Base-by-base conservation (phyloP, 1,140 invertebrate species). In the Euwallacea similis region DNA sequence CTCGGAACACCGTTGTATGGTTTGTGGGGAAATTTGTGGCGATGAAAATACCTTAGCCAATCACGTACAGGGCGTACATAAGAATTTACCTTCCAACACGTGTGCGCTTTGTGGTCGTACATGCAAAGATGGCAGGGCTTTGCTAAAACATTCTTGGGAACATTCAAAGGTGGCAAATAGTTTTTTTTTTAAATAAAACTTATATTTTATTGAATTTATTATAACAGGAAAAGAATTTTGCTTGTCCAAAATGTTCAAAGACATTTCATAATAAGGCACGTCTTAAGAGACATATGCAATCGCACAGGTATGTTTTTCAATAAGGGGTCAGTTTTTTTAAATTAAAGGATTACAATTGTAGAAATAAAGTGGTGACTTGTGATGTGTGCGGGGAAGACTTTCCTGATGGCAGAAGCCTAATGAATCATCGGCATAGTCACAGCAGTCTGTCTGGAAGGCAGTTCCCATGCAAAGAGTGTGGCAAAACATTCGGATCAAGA, bases 401-500 rank as follows among this genome's bases (percentile, higher is more conserved):
- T 66, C 87, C 88, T 2, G 89, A 91, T 73, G 88, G 89, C 0
- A 81, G 89, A 41, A 87, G 88, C 0, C 80, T 91, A 0, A 88
- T 90, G 69, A 90, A 89, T 76, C 90, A 91, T 81, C 83, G 89
- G 43, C 88, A 89, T 78, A 89, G 88, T 42, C 79, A 80, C 54
- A 80, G 77, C 44, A 78, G 76, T 61, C 79, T 87, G 0, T 84
- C 87, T 2, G 88, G 88, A 0, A 83, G 88, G 72, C 86, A 91
- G 41, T 94, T 94, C 75, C 91, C 91, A 4, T 99, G 98, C 79
- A 85, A 87, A 62, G 90, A 92, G 75, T 93, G 91, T 78, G 91
- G 91, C 0, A 93, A 93, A 80, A 91, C 91, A n/a, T 93, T 93
- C 75, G 90, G 91, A 6, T 92, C 91, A 73, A 85, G 93, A 61